Evolutionary conservation across 2,888 invertebrate genomes (phyloP).

Genomic region (Drosophila atripex): DNA sequence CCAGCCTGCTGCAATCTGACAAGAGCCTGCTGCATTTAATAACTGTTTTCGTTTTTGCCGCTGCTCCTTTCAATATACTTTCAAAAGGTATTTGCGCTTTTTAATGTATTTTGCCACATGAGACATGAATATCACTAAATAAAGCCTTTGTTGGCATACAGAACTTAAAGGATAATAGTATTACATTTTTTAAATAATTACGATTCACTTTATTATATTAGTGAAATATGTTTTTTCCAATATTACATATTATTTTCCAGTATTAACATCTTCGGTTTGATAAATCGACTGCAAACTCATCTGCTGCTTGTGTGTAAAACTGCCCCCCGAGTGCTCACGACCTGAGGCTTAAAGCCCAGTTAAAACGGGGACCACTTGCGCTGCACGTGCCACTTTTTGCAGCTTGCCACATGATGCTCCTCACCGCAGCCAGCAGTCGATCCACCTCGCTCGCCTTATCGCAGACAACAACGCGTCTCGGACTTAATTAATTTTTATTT

Average conservation of each 20-base stretch:
- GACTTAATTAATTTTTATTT: conserved; percentile 75
- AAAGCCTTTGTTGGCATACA: no score
- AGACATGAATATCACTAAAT: no score
- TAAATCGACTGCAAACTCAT: conserved; percentile 5
- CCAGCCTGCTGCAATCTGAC: conserved; percentile 73
- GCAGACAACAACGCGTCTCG: conserved; percentile 60
- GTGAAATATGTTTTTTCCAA: no score
- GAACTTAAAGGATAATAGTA: no score
- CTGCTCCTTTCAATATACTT: conserved; percentile 43
- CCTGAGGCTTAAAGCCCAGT: conserved; percentile 18
- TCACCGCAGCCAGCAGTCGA: conserved; percentile 10
- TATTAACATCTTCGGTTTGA: conserved; percentile 8
- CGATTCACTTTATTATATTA: background rate
- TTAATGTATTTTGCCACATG: conserved; percentile 22
- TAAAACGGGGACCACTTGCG: conserved; percentile 26
- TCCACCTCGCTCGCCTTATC: conserved; percentile 51
- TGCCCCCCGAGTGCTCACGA: conserved; percentile 65
- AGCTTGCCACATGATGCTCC: conserved; percentile 66
- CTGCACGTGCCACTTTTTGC: conserved; percentile 74
- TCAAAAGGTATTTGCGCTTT: background rate
- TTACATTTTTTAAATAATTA: background rate
- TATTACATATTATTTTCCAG: no score
- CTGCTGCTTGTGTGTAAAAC: conserved; percentile 19
- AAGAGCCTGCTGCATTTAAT: conserved; percentile 75
- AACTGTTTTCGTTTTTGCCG: conserved; percentile 74